Base-by-base conservation (phyloP, 1,140 invertebrate genomes). In the Ptiloglossa arizonensis region DNA sequence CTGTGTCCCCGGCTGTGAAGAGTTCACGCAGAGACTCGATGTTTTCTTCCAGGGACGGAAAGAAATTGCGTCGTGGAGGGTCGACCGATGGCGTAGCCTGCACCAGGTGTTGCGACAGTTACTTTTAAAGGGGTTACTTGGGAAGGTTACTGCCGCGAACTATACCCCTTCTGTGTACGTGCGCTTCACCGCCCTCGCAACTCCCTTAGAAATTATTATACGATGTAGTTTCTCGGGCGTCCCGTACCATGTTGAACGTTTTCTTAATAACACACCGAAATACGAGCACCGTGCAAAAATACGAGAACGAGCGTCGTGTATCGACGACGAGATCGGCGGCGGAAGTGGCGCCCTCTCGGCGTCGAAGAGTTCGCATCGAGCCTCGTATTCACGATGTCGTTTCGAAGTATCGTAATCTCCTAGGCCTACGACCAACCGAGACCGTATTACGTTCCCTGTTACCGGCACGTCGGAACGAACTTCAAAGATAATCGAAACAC, bases 41-140 rank as follows among this genome's bases (percentile, higher is more conserved):
- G 67, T 82, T 82, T 67, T 81, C 44, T 32, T 27, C 19, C 35
- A 1, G 6, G 13, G n/a, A n/a, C 4, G 27, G 68, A 32, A 75
- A 76, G 77, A 75, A 75, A 74, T 71, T 79, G 69, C 44, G 48
- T 76, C 44, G 48, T 76, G 76, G 83, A 70, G 64, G 41, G 64
- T 52, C 52, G 50, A 54, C 50, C 27, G 56, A 44, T 50, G 62
- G 67, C 46, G 56, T 73, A 82, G 77, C 82, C 67, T 81, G 87
- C 73, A 87, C 76, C 86, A 86, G 87, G 87, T 88, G 87, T 80
- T 80, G 73, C 82, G 79, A 84, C 86, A 82, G 87, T 89, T 88
- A 89, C 84, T 87, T 89, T 88, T 88, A 86, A 87, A 87, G 84
- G 83, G 86, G 87, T 86, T 88, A 87, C 86, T 85, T 81, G 56